Conservation (phyloP, 2,888 invertebrate genomes). For the Limnephilus auricula region DNA sequence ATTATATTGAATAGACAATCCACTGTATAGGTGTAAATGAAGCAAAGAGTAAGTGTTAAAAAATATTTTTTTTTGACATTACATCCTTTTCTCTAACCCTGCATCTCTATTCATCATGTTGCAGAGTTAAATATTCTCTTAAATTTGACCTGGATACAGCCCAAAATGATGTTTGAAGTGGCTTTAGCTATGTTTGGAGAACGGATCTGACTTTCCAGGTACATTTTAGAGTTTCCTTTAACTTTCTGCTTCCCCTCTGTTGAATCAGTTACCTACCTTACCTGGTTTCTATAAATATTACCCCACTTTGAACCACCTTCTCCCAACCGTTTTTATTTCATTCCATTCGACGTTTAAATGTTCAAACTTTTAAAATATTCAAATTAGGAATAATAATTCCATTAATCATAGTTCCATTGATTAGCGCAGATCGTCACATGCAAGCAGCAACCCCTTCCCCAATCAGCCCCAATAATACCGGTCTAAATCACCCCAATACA, state of each 20-base stretch:
- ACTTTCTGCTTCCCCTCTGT: background rate
- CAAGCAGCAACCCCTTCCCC: constrained; percentile 21
- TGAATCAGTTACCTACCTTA: background rate
- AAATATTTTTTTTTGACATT: no score
- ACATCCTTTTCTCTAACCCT: no score
- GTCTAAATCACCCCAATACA: background rate
- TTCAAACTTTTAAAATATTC: constrained; percentile 37
- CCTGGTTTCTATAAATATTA: background rate
- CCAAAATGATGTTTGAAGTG: no score
- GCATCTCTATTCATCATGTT: no score
- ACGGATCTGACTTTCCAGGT: background rate
- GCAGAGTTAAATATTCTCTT: no score
- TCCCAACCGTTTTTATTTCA: background rate
- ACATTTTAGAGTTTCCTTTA: background rate
- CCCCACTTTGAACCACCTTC: background rate
- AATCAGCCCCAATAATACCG: background rate
- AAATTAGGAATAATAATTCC: constrained; percentile 29
- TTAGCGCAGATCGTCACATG: constrained; percentile 50
- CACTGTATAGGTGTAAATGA: background rate
- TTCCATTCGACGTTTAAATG: constrained; percentile 24
- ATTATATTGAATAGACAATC: no score
- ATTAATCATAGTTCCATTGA: constrained; percentile 41
- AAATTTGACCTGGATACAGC: no score
- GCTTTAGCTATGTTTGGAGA: background rate
- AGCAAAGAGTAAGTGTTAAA: background rate